phyloP scores from a whole-genome alignment of 2,888 invertebrate genomes.

The Nomada ruficornis region DNA sequence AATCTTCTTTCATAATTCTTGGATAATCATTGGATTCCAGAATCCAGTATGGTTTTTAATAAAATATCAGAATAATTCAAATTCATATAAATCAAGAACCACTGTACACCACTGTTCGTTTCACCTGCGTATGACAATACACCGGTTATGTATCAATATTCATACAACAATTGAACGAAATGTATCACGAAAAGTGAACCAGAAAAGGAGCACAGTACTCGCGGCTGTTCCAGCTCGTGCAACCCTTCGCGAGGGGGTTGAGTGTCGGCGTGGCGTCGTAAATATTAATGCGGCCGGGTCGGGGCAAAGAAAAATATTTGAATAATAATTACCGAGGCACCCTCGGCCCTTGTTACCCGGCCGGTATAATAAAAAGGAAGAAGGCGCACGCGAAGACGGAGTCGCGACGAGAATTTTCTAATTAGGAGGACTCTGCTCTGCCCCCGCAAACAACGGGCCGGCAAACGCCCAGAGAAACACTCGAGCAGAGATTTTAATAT shows the following conservation, averaged over 20 bases:
- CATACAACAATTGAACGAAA: too few relatives aligned
- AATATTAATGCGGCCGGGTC: slow-evolving; percentile 79
- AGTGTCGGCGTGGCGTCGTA: slow-evolving; percentile 71
- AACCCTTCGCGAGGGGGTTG: slow-evolving; percentile 63
- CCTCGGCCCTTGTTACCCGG: slow-evolving; percentile 66
- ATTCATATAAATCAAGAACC: background rate
- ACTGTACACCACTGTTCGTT: too few relatives aligned
- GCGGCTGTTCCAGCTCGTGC: slow-evolving; percentile 5
- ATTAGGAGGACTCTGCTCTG: slow-evolving; percentile 79
- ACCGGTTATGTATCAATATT: too few relatives aligned
- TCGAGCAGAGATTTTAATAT: slow-evolving; percentile 72
- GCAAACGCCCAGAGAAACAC: slow-evolving; percentile 64
- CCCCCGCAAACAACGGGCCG: slow-evolving; percentile 73
- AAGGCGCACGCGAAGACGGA: slow-evolving; percentile 64
- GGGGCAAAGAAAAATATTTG: slow-evolving; percentile 80
- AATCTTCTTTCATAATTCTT: background rate
- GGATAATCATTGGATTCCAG: background rate
- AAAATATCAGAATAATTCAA: background rate
- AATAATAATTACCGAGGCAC: slow-evolving; percentile 79
- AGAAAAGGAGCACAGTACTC: slow-evolving; percentile 10
- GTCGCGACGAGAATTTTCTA: slow-evolving; percentile 80
- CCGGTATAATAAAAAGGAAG: slow-evolving; percentile 67
- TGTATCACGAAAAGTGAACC: background rate
- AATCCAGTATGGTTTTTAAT: background rate
- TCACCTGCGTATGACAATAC: too few relatives aligned